A percentile compares a stretch with the other conserved stretches of the same genome.
Evolutionary conservation across 2,888 invertebrate genomes (phyloP).

Genomic region (Priocnemis perturbator): DNA sequence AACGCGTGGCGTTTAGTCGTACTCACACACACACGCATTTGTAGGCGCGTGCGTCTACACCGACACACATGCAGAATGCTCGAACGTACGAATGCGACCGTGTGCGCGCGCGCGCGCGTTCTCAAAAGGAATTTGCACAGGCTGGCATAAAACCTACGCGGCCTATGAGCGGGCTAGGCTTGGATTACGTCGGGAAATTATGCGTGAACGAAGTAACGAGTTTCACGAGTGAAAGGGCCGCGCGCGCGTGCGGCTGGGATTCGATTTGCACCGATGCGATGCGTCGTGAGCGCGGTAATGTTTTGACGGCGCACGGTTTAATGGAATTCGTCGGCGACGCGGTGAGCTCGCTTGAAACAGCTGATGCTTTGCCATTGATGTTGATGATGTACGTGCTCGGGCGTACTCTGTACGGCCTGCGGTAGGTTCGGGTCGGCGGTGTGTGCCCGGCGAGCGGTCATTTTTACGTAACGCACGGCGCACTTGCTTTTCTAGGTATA

Average conservation of each 20-base stretch:
- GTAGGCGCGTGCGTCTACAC: too few relatives aligned
- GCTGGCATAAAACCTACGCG: slow-evolving; percentile 40
- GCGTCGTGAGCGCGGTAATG: not conserved
- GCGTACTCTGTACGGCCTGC: too few relatives aligned
- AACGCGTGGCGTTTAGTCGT: not conserved
- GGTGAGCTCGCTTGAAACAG: slow-evolving; percentile 10
- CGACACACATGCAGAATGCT: too few relatives aligned
- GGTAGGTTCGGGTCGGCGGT: too few relatives aligned
- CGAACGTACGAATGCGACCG: not conserved
- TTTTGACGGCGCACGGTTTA: slow-evolving; percentile 15
- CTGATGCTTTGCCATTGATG: too few relatives aligned
- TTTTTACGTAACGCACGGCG: too few relatives aligned
- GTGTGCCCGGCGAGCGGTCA: too few relatives aligned
- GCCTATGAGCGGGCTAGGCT: not conserved
- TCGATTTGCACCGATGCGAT: not conserved
- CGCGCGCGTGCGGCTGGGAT: not conserved
- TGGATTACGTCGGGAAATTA: slow-evolving; percentile 41
- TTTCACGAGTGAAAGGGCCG: slow-evolving; percentile 48
- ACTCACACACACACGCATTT: not conserved
- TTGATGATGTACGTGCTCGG: not conserved
- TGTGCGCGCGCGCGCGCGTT: slow-evolving; percentile 28
- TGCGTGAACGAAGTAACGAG: slow-evolving; percentile 45
- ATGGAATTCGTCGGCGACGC: slow-evolving; percentile 22
- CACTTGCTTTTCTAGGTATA: too few relatives aligned
- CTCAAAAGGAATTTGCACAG: slow-evolving; percentile 42